phyloP scores from a whole-genome alignment of 37 sponge, comb jelly and placozoan genomes.

The Cladorhizidae sp. region DNA sequence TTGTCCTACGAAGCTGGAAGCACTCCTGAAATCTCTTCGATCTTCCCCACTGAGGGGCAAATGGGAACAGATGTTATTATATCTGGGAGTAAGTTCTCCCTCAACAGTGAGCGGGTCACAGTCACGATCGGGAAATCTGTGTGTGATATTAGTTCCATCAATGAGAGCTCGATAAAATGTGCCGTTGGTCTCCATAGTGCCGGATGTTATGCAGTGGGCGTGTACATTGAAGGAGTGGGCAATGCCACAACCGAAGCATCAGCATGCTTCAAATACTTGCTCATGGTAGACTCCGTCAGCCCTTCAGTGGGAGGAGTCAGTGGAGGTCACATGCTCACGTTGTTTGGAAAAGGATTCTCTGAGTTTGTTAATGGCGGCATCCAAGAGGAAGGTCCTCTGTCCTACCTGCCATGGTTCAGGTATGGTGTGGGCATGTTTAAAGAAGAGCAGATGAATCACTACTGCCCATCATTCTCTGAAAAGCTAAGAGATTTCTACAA shows the following conservation, averaged over 20 bases:
- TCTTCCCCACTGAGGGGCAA: conserved; percentile 37
- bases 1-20: conserved; percentile 30
- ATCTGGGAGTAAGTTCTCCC: conserved; percentile 68
- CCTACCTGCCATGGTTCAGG: conserved; percentile 23
- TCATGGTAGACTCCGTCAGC: conserved; percentile 31
- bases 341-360: conserved; percentile 67
- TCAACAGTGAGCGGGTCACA: neutral
- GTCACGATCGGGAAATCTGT: conserved; percentile 34
- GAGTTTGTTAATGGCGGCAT: no score
- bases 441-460: neutral
- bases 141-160: conserved; percentile 38
- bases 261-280: conserved; percentile 47
- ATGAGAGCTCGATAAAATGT: conserved; percentile 47
- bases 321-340: conserved; percentile 55
- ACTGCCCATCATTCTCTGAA: neutral
- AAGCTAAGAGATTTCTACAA: neutral
- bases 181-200: conserved; percentile 23
- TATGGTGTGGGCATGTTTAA: conserved; percentile 21
- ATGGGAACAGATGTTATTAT: conserved; percentile 80
- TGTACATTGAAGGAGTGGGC: conserved; percentile 20
- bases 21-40: conserved; percentile 32
- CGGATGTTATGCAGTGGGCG: conserved; percentile 23
- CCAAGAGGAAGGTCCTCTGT: neutral
- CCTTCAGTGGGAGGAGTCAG: conserved; percentile 39
- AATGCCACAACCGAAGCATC: conserved; percentile 15